Evolutionary conservation across 2,797 vertebrate species (phyloP).

Genomic region (Notamacropus eugenii): DNA sequence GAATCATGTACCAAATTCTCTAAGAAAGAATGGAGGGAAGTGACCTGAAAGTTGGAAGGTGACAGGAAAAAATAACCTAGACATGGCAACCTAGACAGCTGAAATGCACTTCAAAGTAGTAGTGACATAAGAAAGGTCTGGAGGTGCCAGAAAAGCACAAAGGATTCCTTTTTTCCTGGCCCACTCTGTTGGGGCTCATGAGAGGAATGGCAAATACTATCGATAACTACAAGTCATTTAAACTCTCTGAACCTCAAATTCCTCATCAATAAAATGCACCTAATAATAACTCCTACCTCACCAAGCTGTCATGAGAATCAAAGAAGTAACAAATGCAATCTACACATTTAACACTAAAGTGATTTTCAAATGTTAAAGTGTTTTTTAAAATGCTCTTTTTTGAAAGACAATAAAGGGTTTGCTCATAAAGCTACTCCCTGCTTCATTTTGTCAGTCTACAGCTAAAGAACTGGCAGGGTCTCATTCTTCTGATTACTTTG

Average conservation of each 20-base stretch:
- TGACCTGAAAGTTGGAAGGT: neutral
- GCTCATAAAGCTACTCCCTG: neutral
- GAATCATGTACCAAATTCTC: neutral
- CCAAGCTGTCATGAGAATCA: neutral
- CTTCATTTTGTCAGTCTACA: neutral
- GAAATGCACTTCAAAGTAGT: neutral
- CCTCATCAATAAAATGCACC: neutral
- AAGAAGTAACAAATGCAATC: neutral
- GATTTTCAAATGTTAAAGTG: neutral
- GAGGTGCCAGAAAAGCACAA: neutral
- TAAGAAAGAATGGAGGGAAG: neutral
- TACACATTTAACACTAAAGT: neutral
- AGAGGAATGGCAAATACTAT: neutral
- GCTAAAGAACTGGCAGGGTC: neutral
- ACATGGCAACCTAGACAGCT: neutral
- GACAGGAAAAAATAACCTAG: neutral
- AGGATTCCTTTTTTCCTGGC: neutral
- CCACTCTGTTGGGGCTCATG: neutral
- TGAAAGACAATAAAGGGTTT: neutral
- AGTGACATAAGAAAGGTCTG: neutral
- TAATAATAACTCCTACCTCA: neutral
- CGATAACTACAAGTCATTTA: neutral
- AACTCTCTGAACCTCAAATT: constrained; percentile 22
- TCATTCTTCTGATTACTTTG: neutral
- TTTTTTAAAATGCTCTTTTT: neutral